Conservation (phyloP, 2,113 vertebrate genomes). For the Platichthys flesus region DNA sequence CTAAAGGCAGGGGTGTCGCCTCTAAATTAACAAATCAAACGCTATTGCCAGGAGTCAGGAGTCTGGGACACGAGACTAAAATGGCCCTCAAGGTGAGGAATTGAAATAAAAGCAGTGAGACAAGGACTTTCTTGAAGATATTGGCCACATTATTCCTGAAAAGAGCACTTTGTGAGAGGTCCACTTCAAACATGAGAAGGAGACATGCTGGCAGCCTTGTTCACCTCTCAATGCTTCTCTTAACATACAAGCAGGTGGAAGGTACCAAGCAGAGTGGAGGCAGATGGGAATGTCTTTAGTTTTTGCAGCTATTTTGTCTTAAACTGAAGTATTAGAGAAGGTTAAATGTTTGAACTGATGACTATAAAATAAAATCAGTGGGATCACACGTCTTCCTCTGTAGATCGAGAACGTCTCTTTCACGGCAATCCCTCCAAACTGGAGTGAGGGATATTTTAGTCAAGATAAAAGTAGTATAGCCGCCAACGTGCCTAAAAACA, state of each 20-base stretch:
- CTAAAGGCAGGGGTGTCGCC: constrained; percentile 24
- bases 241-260: background rate
- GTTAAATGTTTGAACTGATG: background rate
- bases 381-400: background rate
- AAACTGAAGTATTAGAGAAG: background rate
- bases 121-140: too few relatives aligned
- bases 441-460: constrained; percentile 4
- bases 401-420: background rate
- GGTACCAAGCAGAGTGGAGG: background rate
- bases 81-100: background rate
- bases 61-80: background rate
- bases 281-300: background rate
- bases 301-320: background rate
- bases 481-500: background rate
- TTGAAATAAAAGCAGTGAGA: too few relatives aligned
- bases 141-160: background rate
- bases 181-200: background rate
- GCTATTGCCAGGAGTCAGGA: background rate
- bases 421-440: background rate
- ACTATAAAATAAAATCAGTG: background rate
- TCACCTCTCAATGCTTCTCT: background rate
- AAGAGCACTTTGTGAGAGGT: background rate
- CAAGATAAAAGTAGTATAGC: background rate
- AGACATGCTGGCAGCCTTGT: too few relatives aligned
- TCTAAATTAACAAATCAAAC: constrained; percentile 39